Evolutionary conservation across 1,140 invertebrate species (phyloP).

Genomic region (Diprion similis): DNA sequence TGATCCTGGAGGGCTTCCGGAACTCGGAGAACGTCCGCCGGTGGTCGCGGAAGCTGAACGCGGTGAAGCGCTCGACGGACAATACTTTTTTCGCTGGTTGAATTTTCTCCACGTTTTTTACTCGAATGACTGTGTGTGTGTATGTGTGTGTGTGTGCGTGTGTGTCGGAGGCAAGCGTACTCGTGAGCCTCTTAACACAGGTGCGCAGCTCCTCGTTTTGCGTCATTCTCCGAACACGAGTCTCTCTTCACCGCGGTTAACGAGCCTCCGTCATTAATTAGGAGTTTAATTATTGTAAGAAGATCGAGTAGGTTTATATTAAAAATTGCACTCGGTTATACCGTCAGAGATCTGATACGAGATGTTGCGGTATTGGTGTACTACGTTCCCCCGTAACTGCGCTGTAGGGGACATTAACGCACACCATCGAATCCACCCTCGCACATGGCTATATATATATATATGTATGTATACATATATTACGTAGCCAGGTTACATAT

Average conservation of each 20-base stretch:
- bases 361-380: not conserved
- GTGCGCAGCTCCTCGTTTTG: not conserved
- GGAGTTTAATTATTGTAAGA: not conserved
- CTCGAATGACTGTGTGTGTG: no score
- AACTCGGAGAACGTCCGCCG: no score
- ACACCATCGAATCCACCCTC: no score
- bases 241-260: not conserved
- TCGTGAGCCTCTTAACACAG: not conserved
- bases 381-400: not conserved
- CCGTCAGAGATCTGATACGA: not conserved
- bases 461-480: not conserved
- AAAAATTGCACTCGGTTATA: not conserved
- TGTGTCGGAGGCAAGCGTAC: no score
- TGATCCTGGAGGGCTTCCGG: no score
- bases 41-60: no score
- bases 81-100: not conserved
- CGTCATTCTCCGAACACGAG: not conserved
- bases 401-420: no score
- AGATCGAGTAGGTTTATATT: not conserved
- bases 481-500: not conserved
- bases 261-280: constrained; percentile 3
- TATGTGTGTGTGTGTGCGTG: no score
- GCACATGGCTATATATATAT: not conserved
- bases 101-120: not conserved
- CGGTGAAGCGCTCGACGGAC: not conserved